Evolutionary conservation across 30 jellyfish, hydroid and myxozoan genomes (phyloP).

Genomic region (Aurelia sp.): DNA sequence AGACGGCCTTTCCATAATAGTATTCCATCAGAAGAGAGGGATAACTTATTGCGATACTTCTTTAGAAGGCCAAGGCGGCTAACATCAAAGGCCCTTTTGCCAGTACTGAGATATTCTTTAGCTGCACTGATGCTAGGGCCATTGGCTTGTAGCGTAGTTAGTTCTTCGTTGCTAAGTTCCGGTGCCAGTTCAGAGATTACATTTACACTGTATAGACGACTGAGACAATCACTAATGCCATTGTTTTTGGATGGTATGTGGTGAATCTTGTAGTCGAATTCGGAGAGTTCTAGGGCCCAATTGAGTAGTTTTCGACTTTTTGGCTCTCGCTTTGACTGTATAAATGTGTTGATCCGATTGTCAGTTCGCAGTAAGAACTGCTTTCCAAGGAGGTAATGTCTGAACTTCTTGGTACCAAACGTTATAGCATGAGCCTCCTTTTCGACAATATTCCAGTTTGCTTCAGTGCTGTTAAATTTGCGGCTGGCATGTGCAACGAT

Average conservation of each 20-base stretch:
- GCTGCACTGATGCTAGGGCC: slow-evolving; percentile 24
- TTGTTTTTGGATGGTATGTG: slow-evolving; percentile 37
- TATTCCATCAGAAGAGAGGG: slow-evolving; percentile 15
- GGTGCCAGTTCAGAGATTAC: slow-evolving; percentile 19
- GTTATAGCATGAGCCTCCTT: not conserved
- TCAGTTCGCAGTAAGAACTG: slow-evolving; percentile 27
- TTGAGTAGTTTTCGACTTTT: slow-evolving; percentile 35
- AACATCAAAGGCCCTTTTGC: slow-evolving; percentile 6
- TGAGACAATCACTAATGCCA: slow-evolving; percentile 30
- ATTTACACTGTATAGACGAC: slow-evolving; percentile 13
- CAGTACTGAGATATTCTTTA: slow-evolving; percentile 11
- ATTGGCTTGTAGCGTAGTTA: slow-evolving; percentile 19
- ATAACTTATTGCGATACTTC: not conserved
- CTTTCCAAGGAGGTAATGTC: slow-evolving; percentile 2
- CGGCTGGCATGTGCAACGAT: slow-evolving; percentile 23
- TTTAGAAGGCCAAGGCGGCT: not conserved
- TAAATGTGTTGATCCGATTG: slow-evolving; percentile 26
- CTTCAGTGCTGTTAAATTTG: slow-evolving; percentile 1
- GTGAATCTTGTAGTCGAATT: slow-evolving; percentile 35
- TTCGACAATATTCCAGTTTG: too few relatives aligned
- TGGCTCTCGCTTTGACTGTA: slow-evolving; percentile 28
- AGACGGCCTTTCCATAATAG: slow-evolving; percentile 12
- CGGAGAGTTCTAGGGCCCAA: slow-evolving; percentile 31
- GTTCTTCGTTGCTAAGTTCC: slow-evolving; percentile 22
- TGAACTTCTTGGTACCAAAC: too few relatives aligned